A percentile compares a stretch with the other conserved stretches of the same genome.
Evolutionary conservation across 37 sponge, comb jelly and placozoan genomes (phyloP).

Genomic region (Crambe crambe): DNA sequence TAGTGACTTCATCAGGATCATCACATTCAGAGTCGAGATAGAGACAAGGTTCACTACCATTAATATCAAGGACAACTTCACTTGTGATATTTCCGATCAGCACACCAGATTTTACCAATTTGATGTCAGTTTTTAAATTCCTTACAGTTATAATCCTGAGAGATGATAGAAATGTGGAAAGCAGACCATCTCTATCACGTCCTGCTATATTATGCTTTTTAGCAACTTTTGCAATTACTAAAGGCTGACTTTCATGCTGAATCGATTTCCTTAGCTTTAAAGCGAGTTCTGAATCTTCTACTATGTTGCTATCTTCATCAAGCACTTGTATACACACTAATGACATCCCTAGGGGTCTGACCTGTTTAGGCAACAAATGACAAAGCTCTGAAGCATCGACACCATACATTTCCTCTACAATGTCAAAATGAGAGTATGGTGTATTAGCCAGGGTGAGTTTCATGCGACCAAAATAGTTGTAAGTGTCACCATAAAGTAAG

Average conservation of each 20-base stretch:
- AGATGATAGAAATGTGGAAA: neutral
- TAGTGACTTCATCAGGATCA: too few species aligned
- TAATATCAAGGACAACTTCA: neutral
- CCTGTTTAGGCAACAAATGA: neutral
- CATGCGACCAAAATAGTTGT: conserved; percentile 1
- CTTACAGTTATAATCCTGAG: neutral
- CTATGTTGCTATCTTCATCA: too few species aligned
- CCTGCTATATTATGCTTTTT: too few species aligned
- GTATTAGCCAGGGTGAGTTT: neutral
- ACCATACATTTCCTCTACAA: neutral
- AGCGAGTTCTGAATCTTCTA: conserved; percentile 1
- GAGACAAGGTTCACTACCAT: neutral
- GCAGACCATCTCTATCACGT: neutral
- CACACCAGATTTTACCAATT: neutral
- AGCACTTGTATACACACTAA: too few species aligned
- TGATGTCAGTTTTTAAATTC: conserved; percentile 12
- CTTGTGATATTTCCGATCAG: neutral
- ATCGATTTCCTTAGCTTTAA: too few species aligned
- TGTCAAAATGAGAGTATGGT: neutral
- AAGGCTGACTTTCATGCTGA: too few species aligned
- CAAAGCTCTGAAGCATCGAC: neutral
- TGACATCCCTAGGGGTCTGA: too few species aligned
- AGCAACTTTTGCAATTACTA: too few species aligned
- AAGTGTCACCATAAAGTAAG: too few species aligned
- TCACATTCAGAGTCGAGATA: conserved; percentile 4